phyloP scores from a whole-genome alignment of 2,888 invertebrate genomes.

The Synergus japonicus region DNA sequence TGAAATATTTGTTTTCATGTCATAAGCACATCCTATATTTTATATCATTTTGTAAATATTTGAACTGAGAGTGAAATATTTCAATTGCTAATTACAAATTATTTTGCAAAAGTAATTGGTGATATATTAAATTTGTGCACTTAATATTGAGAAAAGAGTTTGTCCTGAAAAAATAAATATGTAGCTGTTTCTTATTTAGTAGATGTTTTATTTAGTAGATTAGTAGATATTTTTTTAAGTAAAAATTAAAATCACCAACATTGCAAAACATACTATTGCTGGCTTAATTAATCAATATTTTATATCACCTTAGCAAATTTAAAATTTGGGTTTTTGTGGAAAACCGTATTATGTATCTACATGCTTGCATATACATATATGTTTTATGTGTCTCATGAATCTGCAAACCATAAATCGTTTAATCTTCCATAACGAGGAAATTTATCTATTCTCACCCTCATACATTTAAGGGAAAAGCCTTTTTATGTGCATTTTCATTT shows the following conservation, averaged over 20 bases:
- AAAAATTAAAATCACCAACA: neutral
- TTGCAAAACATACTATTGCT: neutral
- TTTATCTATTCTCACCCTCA: neutral
- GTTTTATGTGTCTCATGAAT: neutral
- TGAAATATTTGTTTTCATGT: neutral
- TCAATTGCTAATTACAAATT: neutral
- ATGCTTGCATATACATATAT: neutral
- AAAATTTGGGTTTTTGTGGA: neutral
- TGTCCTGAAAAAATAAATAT: neutral
- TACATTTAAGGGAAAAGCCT: neutral
- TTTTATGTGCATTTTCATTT: neutral
- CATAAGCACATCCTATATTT: neutral
- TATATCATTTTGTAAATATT: neutral
- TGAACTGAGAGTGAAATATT: neutral
- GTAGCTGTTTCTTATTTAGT: neutral
- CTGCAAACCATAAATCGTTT: neutral
- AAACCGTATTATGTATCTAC: neutral
- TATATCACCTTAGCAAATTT: neutral
- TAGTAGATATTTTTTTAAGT: neutral
- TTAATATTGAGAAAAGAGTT: neutral
- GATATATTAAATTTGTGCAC: neutral
- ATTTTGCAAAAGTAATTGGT: neutral
- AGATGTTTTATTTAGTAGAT: neutral
- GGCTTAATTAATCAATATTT: neutral
- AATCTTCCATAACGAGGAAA: neutral